These are phyloP conservation scores for Pedionomus torquatus DNA, from an alignment of 2,113 vertebrate species.

Conservation along the genomic window DNA sequence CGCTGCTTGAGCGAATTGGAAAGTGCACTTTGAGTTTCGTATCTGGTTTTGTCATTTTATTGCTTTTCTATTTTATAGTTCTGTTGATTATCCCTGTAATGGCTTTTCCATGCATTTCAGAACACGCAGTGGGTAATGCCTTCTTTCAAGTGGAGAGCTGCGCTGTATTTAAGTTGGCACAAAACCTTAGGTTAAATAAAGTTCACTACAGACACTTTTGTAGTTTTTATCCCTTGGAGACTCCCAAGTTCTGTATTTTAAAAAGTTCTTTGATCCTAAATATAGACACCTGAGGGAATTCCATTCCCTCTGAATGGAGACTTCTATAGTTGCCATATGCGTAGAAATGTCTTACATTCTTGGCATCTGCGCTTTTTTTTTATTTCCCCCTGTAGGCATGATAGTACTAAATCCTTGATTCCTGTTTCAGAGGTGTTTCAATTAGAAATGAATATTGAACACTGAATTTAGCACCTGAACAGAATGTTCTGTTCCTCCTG, in stretches of 20 bases:
- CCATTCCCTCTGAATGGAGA: constrained; percentile 64
- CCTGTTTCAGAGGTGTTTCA: neutral
- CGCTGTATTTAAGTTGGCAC: constrained; percentile 81
- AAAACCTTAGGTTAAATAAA: constrained; percentile 71
- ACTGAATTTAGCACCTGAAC: neutral
- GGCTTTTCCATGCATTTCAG: constrained; percentile 82
- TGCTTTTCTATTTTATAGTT: constrained; percentile 74
- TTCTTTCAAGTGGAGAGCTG: constrained; percentile 69
- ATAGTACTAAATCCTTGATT: constrained; percentile 44
- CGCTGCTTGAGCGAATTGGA: constrained; percentile 29
- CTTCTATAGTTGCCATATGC: constrained; percentile 60
- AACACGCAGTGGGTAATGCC: constrained; percentile 69
- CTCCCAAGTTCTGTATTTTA: constrained; percentile 68
- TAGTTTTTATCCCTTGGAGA: constrained; percentile 73
- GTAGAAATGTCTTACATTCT: constrained; percentile 64
- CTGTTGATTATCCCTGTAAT: constrained; percentile 78
- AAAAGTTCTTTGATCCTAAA: constrained; percentile 79
- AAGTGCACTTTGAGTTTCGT: constrained; percentile 49
- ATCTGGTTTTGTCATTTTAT: constrained; percentile 81
- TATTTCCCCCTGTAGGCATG: constrained; percentile 18
- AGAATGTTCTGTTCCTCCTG: neutral
- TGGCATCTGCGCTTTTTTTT: constrained; percentile 35
- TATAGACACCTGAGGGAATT: constrained; percentile 74
- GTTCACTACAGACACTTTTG: constrained; percentile 76
- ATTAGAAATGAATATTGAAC: constrained; percentile 9